Conservation (phyloP, 2,888 invertebrate species). For the Brachyptera putata region DNA sequence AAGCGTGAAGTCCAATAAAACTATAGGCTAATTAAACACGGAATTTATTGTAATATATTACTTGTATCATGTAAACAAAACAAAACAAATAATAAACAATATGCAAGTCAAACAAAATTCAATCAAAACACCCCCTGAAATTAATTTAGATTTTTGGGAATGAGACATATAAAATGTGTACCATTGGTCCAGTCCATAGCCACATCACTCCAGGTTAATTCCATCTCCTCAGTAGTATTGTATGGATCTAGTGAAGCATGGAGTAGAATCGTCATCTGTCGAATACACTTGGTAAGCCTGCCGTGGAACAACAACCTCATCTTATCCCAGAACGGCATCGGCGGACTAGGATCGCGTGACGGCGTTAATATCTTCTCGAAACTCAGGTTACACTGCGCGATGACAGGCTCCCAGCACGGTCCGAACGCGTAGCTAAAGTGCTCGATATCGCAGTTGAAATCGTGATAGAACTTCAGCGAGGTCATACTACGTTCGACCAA, state of each 20-base stretch:
- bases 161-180: too few relatives aligned
- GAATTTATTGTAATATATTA: too few relatives aligned
- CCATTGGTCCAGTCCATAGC: slow-evolving; percentile 96
- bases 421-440: slow-evolving; percentile 93
- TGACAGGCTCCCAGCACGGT: slow-evolving; percentile 98
- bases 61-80: too few relatives aligned
- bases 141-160: too few relatives aligned
- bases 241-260: slow-evolving; percentile 97
- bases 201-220: slow-evolving; percentile 90
- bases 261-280: slow-evolving; percentile 82
- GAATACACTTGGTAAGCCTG: slow-evolving; percentile 79
- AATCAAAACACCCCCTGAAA: too few relatives aligned
- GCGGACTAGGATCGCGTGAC: slow-evolving; percentile 88
- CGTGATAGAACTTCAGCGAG: slow-evolving; percentile 95
- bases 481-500: slow-evolving; percentile 89
- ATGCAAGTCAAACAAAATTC: too few relatives aligned
- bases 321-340: slow-evolving; percentile 97
- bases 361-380: slow-evolving; percentile 85
- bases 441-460: slow-evolving; percentile 89
- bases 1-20: too few relatives aligned
- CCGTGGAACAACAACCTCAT: slow-evolving; percentile 90
- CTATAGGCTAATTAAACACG: too few relatives aligned
- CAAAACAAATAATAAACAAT: too few relatives aligned
- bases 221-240: slow-evolving; percentile 99
- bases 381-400: slow-evolving; percentile 81